These are phyloP conservation scores for Drosophila cardini DNA, from an alignment of 1,140 invertebrate species.

Conservation along the genomic window DNA sequence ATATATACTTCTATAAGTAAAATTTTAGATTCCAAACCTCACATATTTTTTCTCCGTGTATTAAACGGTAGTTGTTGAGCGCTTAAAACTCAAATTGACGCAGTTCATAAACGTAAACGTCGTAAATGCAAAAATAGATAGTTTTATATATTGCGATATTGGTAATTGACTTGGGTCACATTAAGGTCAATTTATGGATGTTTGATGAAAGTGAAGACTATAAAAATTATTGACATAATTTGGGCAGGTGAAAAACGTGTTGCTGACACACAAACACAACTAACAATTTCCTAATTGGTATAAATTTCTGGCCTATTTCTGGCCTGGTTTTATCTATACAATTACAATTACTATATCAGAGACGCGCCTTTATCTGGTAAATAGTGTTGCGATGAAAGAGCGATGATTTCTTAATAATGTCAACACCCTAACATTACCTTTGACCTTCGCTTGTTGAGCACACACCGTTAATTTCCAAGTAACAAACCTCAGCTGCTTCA, in stretches of 20 bases:
- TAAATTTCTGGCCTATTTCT: background rate
- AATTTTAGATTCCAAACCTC: no score
- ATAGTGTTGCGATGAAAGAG: background rate
- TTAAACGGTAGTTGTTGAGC: background rate
- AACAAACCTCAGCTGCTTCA: conserved; percentile 48
- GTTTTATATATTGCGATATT: conserved; percentile 38
- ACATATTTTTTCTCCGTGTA: background rate
- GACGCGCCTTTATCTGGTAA: background rate
- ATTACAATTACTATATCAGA: background rate
- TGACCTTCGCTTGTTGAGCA: conserved; percentile 43
- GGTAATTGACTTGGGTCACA: conserved; percentile 42
- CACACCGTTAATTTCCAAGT: conserved; percentile 39
- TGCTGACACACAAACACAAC: no score
- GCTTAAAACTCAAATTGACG: conserved; percentile 55
- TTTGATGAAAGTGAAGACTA: background rate
- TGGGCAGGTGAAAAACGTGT: background rate
- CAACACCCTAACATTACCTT: conserved; percentile 3
- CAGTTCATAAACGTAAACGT: conserved; percentile 33
- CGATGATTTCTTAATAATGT: background rate
- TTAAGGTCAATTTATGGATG: conserved; percentile 57
- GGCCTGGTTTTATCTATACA: background rate
- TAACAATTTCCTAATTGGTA: background rate
- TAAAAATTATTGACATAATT: background rate
- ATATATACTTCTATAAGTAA: no score
- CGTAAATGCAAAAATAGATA: conserved; percentile 48